phyloP scores from a whole-genome alignment of 1,140 invertebrate species.

The Potamilus streckersoni region DNA sequence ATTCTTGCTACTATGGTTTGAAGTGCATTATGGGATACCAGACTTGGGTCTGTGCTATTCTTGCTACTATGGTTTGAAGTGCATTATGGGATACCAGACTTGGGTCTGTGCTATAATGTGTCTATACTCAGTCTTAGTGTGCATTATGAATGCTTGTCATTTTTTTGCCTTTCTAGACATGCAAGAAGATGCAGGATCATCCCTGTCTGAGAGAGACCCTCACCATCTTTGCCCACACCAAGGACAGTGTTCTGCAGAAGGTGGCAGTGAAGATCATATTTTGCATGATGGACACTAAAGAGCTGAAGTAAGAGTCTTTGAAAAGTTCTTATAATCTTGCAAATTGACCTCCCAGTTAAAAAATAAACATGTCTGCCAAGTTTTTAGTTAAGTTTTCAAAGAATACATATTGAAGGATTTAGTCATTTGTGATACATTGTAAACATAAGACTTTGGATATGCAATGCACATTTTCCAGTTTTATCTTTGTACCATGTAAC shows the following conservation, averaged over 20 bases:
- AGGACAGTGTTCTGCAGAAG: constrained; percentile 59
- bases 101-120: background rate
- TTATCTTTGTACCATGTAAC: background rate
- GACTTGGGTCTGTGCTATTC: no score
- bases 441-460: background rate
- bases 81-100: background rate
- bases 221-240: constrained; percentile 45
- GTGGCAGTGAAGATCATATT: constrained; percentile 63
- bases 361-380: no score
- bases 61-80: background rate
- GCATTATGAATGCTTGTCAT: background rate
- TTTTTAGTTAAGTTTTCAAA: background rate
- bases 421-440: background rate
- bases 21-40: no score
- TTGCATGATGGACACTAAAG: constrained; percentile 50
- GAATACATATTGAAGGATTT: no score
- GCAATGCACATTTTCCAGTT: background rate
- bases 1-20: no score
- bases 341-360: no score
- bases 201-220: constrained; percentile 44
- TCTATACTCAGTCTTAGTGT: background rate
- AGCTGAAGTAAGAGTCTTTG: constrained; percentile 47
- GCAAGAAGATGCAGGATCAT: constrained; percentile 48
- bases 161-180: constrained; percentile 45
- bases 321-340: no score